Percentiles rank a stretch among this genome's conserved stretches.
phyloP scores from a whole-genome alignment of 2,113 vertebrate species.

The Brachypteracias leptosomus region DNA sequence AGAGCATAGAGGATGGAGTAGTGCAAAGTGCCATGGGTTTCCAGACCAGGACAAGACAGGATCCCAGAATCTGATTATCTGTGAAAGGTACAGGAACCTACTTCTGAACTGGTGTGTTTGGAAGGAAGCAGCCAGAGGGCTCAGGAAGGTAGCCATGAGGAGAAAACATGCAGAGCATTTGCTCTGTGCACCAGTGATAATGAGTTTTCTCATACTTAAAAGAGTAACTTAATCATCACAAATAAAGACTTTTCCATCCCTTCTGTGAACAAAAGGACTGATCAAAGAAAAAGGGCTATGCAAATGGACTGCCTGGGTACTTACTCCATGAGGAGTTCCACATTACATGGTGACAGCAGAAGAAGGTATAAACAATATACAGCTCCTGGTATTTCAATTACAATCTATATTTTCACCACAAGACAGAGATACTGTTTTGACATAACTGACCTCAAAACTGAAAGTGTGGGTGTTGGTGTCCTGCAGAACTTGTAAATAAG shows the following conservation, averaged over 20 bases:
- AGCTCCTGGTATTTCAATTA: not conserved
- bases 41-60: not conserved
- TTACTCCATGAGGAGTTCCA: not conserved
- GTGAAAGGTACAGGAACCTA: not conserved
- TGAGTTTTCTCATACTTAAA: not conserved
- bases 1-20: not conserved
- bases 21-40: not conserved
- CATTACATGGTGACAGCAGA: not conserved
- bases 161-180: not conserved
- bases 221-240: not conserved
- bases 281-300: not conserved
- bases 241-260: not conserved
- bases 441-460: not conserved
- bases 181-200: not conserved
- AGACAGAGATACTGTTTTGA: not conserved
- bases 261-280: not conserved
- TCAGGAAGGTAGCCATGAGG: not conserved
- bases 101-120: not conserved
- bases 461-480: not conserved
- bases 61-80: not conserved
- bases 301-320: not conserved
- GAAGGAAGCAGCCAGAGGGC: not conserved
- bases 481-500: slow-evolving; percentile 11
- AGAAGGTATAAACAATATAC: not conserved
- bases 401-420: not conserved